Percentiles rank a stretch among this genome's conserved stretches.
These are phyloP conservation scores for Drosophila subsilvestris DNA, from an alignment of 2,888 invertebrate genomes.

Conservation along the genomic window DNA sequence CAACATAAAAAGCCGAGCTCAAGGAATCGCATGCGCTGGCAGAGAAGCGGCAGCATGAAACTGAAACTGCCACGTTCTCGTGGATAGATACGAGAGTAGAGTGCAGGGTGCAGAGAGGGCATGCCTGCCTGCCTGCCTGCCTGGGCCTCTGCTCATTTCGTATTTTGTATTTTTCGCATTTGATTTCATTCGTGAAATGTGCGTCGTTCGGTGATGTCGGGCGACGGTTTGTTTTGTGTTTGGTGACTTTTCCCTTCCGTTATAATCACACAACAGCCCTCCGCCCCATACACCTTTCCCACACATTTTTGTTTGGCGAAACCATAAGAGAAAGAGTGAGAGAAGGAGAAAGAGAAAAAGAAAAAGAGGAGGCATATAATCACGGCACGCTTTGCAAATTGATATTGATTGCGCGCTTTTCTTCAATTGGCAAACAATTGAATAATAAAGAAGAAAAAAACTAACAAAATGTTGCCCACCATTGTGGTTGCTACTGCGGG, in stretches of 20 bases:
- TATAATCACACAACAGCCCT: background rate
- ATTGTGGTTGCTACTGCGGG: constrained; percentile 22
- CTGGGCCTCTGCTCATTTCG: constrained; percentile 61
- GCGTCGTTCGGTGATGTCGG: constrained; percentile 69
- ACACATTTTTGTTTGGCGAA: constrained; percentile 6
- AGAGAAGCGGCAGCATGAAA: constrained; percentile 33
- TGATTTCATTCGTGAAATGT: constrained; percentile 77
- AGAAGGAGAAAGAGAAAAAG: background rate
- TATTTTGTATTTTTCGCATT: constrained; percentile 48
- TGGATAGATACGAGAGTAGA: background rate
- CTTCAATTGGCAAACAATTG: constrained; percentile 73
- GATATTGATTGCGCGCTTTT: constrained; percentile 65
- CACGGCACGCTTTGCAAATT: constrained; percentile 55
- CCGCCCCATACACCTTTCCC: constrained; percentile 21
- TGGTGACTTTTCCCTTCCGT: constrained; percentile 33
- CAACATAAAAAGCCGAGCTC: constrained; percentile 1
- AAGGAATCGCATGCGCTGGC: constrained; percentile 36
- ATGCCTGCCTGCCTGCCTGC: constrained; percentile 24
- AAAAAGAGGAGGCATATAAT: constrained; percentile 30
- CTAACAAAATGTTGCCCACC: constrained; percentile 19
- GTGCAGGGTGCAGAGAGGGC: constrained; percentile 8
- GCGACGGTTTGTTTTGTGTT: constrained; percentile 42
- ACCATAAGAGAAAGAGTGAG: background rate
- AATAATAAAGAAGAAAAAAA: constrained; percentile 18
- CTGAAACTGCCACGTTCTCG: constrained; percentile 30